These are phyloP conservation scores for Myotis myotis DNA, from an alignment of 2,797 vertebrate species.

Conservation along the genomic window DNA sequence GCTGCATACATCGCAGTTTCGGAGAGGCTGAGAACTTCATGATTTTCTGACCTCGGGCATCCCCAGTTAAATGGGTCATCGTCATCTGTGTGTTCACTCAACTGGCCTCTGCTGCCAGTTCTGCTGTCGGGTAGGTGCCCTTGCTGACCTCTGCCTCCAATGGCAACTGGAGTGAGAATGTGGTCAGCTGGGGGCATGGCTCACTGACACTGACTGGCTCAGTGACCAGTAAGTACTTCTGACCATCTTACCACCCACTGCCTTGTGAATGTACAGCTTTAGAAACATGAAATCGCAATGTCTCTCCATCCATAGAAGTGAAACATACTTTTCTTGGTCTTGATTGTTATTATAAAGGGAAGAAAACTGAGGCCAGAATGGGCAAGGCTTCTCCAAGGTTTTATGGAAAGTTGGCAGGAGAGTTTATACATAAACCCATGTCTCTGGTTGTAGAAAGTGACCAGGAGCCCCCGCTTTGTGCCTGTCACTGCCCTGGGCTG, in stretches of 20 bases:
- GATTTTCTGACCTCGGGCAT: background rate
- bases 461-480: too few relatives aligned
- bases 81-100: background rate
- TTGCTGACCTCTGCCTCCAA: background rate
- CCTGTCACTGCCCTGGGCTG: background rate
- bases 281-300: background rate
- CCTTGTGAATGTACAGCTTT: background rate
- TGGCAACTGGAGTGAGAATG: background rate
- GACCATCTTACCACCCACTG: background rate
- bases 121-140: background rate
- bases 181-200: background rate
- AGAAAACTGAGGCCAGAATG: background rate
- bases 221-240: background rate
- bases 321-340: background rate
- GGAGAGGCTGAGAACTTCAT: background rate
- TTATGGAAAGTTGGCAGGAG: background rate
- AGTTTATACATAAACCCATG: background rate
- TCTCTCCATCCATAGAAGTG: background rate
- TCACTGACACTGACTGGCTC: background rate
- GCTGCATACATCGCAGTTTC: background rate
- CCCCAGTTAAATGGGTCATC: too few relatives aligned
- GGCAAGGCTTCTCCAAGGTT: background rate
- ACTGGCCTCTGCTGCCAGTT: background rate
- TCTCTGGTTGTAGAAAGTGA: background rate
- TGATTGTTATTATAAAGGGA: background rate